Evolutionary conservation across 2,797 vertebrate genomes (phyloP).

Genomic region (Yasuhikotakia modesta): DNA sequence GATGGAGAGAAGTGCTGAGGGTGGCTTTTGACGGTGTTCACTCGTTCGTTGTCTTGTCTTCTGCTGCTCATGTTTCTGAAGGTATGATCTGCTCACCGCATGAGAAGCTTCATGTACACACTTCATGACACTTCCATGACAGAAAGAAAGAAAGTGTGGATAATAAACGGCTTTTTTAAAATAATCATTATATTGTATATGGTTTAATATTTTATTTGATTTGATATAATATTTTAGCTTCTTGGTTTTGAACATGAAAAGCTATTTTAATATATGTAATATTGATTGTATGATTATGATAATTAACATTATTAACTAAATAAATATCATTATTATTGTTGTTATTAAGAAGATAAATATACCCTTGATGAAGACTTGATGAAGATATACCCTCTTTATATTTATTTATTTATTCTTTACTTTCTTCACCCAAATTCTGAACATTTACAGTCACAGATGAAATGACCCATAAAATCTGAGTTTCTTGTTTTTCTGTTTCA

Average conservation of each 20-base stretch:
- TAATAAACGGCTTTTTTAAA: not conserved
- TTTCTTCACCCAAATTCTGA: constrained; percentile 2
- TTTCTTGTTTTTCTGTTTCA: not conserved
- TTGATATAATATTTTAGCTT: too few relatives aligned
- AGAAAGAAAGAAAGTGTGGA: not conserved
- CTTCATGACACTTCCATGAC: not conserved
- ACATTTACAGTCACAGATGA: not conserved
- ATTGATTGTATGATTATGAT: too few relatives aligned
- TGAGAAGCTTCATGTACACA: constrained; percentile 5
- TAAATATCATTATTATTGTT: too few relatives aligned
- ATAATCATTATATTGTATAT: not conserved
- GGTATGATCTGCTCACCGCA: constrained; percentile 5
- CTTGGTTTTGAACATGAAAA: too few relatives aligned
- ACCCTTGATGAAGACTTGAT: constrained; percentile 1
- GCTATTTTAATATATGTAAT: too few relatives aligned
- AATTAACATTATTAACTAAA: too few relatives aligned
- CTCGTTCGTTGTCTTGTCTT: constrained; percentile 44
- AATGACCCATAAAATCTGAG: constrained; percentile 1
- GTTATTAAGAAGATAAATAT: too few relatives aligned
- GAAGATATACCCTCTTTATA: too few relatives aligned
- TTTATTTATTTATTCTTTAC: not conserved
- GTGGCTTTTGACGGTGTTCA: constrained; percentile 62
- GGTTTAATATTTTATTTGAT: not conserved
- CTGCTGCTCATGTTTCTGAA: constrained; percentile 46
- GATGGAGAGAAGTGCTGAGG: constrained; percentile 72